Conservation (phyloP, 2,888 invertebrate genomes). For the Agrochola macilenta region DNA sequence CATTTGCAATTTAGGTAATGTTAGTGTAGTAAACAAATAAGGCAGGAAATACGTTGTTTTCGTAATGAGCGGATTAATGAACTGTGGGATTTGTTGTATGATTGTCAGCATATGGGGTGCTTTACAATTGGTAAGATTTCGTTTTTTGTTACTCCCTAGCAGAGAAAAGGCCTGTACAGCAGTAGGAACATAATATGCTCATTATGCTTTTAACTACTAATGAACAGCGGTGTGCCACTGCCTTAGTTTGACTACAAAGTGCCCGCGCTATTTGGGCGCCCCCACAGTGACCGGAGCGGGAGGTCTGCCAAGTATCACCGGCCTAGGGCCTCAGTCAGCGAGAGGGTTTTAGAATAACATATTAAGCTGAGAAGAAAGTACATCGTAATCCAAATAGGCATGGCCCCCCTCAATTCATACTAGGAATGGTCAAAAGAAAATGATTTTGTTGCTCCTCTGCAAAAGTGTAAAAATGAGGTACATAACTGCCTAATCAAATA, state of each 20-base stretch:
- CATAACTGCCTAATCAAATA: not conserved
- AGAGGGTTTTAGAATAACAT: not conserved
- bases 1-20: not conserved
- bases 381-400: not conserved
- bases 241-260: not conserved
- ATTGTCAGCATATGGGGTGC: constrained; percentile 80
- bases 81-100: constrained; percentile 74
- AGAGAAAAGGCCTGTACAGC: not conserved
- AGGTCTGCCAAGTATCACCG: not conserved
- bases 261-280: not conserved
- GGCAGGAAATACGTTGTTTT: constrained; percentile 15
- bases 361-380: not conserved
- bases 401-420: not conserved
- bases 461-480: not conserved
- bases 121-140: constrained; percentile 77
- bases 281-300: not conserved
- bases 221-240: not conserved
- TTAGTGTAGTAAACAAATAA: constrained; percentile 6
- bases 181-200: not conserved
- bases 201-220: not conserved
- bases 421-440: not conserved
- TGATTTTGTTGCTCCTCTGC: not conserved
- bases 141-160: not conserved
- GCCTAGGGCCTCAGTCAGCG: not conserved
- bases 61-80: constrained; percentile 70